Percentiles rank a stretch among this genome's conserved stretches.
phyloP scores from a whole-genome alignment of 2,113 vertebrate genomes.

The Pan troglodytes region NHGRI_mPanTro3-v2.1_pri NC_072402.2:9695501-9696000 shows the following conservation, averaged over 20 bases:
- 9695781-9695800: accelerated
- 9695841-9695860: background rate
- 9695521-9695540: background rate
- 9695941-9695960: background rate
- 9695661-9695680: accelerated
- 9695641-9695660: accelerated
- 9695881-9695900: too few relatives aligned
- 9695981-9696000: background rate
- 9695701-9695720: too few relatives aligned
- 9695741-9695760: background rate
- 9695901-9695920: background rate
- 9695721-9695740: background rate
- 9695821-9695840: background rate
- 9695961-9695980: background rate
- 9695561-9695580: accelerated
- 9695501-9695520: background rate
- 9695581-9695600: background rate
- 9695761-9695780: background rate
- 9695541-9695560: background rate
- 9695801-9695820: background rate
- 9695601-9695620: background rate
- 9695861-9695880: background rate
- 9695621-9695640: background rate
- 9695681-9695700: accelerated
- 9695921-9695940: accelerated